Percentiles rank a stretch among this genome's conserved stretches.
These are phyloP conservation scores for Latrodectus elegans DNA, from an alignment of 2,888 invertebrate species.

Conservation along the genomic window DNA sequence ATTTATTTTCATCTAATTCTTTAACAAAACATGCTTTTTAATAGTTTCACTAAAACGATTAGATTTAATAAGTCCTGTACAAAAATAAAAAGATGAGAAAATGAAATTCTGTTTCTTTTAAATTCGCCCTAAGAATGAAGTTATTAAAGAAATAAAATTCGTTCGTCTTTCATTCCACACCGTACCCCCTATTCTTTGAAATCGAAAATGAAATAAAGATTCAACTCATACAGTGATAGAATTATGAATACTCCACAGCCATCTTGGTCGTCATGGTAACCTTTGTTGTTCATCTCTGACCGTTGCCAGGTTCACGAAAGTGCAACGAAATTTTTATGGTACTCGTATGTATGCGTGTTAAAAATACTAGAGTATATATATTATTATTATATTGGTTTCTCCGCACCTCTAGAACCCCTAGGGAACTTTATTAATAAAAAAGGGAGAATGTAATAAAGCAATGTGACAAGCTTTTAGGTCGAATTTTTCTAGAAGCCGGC, in stretches of 20 bases:
- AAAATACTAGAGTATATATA: conserved; percentile 47
- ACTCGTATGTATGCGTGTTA: conserved; percentile 61
- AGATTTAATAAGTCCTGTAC: too few species aligned
- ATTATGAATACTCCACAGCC: conserved; percentile 48
- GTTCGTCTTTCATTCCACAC: conserved; percentile 57
- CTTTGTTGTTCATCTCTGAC: conserved; percentile 64
- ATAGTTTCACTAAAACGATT: too few species aligned
- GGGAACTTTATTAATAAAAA: conserved; percentile 53
- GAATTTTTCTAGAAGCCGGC: too few species aligned
- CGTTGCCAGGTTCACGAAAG: conserved; percentile 60
- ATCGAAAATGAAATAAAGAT: conserved; percentile 59
- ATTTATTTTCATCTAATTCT: too few species aligned
- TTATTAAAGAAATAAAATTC: conserved; percentile 57
- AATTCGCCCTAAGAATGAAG: conserved; percentile 8
- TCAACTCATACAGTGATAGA: conserved; percentile 12
- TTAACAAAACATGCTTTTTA: too few species aligned
- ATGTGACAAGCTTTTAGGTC: not conserved
- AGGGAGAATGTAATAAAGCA: conserved; percentile 3
- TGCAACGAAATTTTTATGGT: conserved; percentile 50
- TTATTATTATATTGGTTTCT: conserved; percentile 57
- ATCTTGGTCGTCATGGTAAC: conserved; percentile 59
- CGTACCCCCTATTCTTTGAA: conserved; percentile 11
- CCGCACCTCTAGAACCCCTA: conserved; percentile 12
- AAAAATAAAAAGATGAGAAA: too few species aligned
- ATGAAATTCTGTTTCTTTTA: too few species aligned